Evolutionary conservation across 2,888 invertebrate genomes (phyloP).

Genomic region (Protula sp.): DNA sequence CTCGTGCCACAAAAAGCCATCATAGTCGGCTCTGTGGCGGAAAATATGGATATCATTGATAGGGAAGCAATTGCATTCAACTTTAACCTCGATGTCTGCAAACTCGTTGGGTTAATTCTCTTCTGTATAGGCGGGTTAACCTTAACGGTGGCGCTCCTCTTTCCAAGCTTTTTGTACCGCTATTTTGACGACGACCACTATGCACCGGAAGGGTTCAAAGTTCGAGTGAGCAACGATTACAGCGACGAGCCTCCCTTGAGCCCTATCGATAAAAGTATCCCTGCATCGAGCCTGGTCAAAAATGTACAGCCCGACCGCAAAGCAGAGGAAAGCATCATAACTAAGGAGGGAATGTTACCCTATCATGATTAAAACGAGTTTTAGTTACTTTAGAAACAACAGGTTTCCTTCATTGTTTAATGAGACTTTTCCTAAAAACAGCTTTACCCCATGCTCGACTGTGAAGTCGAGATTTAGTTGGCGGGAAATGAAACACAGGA

Average conservation of each 20-base stretch:
- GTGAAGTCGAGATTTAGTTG: too few relatives aligned
- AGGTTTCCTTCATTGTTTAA: too few relatives aligned
- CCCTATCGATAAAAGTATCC: constrained; percentile 47
- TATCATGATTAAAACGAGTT: constrained; percentile 4
- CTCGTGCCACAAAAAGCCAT: constrained; percentile 54
- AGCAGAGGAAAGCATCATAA: constrained; percentile 32
- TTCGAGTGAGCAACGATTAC: neutral
- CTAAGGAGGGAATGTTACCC: constrained; percentile 29
- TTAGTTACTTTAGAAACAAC: too few relatives aligned
- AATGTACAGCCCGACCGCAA: constrained; percentile 49
- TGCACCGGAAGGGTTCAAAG: constrained; percentile 19
- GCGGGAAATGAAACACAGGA: too few relatives aligned
- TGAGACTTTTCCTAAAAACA: too few relatives aligned
- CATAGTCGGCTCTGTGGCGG: constrained; percentile 47
- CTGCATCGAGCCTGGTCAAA: constrained; percentile 43
- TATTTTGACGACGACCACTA: constrained; percentile 53
- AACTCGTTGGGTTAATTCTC: constrained; percentile 55
- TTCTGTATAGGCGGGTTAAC: constrained; percentile 57
- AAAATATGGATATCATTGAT: constrained; percentile 48
- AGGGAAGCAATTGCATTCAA: constrained; percentile 54
- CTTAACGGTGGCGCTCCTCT: constrained; percentile 54
- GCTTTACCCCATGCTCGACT: too few relatives aligned
- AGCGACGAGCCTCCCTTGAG: constrained; percentile 30
- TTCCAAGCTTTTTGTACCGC: constrained; percentile 55
- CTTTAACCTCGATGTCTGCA: constrained; percentile 55